Evolutionary conservation across 2,797 vertebrate species (phyloP), one percentile per base, ranked within the genome.

Genomic region (Scolopax bukidnonensis): DNA sequence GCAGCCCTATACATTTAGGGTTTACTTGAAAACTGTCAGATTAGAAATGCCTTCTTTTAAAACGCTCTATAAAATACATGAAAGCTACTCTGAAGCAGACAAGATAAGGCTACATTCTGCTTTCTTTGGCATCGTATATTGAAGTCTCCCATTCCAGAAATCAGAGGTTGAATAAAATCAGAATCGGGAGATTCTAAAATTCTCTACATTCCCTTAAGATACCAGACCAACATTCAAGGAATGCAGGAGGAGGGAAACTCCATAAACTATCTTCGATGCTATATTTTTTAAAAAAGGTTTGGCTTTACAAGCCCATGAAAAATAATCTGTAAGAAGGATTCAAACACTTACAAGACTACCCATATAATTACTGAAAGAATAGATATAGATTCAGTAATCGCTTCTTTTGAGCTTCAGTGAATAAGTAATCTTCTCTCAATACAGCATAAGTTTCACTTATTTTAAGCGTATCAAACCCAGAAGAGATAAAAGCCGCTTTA

Each of bases 361-460:
- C 68, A 80, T 60, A 64, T 89, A 90, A 93, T 90, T 95, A 93
- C 60, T 64, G 50, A 47, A 88, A 95, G 74, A 96, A 94, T 63
- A 87, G 81, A 63, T 64, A 89, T 0, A 91, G 76, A 91, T 92
- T 95, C 86, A 91, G 83, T 95, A 95, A 95, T 93, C 67, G 8
- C 73, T 83, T 94, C 94, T 92, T 95, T 85, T 95, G 78, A 96
- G 75, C 75, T 80, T 90, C 93, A 89, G 81, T 92, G 94, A 95
- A 96, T 95, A 92, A 89, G 75, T 96, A 92, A 92, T 95, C 85
- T 93, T 90, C 85, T 77, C 67, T 77, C 91, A 93, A 96, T 90
- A 90, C 91, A 87, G 84, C 93, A 64, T 73, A 94, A 95, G 95
- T 95, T 96, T 96, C 90, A 90, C 94, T 96, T 96, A 96, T 95